Percentiles rank a stretch among this genome's conserved stretches.
Evolutionary conservation across 2,888 invertebrate species (phyloP).

Genomic region (Chalcis sispes): DNA sequence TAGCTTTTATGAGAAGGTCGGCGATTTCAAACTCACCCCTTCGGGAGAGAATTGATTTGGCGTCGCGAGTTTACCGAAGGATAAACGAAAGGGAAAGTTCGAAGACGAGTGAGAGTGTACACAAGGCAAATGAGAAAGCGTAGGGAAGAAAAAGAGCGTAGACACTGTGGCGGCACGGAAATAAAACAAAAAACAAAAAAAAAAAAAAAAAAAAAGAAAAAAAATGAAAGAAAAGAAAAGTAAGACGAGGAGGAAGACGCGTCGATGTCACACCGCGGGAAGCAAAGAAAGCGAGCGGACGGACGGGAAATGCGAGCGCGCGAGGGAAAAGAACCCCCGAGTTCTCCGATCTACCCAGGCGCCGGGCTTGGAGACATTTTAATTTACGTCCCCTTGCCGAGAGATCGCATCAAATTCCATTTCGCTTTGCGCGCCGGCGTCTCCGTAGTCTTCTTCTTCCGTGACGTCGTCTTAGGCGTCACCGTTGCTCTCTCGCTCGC

Average conservation of each 20-base stretch:
- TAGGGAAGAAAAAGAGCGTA: too few relatives aligned
- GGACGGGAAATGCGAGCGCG: conserved; percentile 20
- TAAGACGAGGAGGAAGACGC: neutral
- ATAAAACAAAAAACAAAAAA: neutral
- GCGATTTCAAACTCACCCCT: conserved; percentile 61
- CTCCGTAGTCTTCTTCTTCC: too few relatives aligned
- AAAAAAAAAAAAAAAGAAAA: neutral
- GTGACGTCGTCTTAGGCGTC: conserved; percentile 30
- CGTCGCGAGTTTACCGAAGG: conserved; percentile 37
- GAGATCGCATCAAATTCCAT: conserved; percentile 66
- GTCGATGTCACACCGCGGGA: too few relatives aligned
- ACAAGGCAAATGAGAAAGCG: conserved; percentile 27
- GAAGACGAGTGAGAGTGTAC: conserved; percentile 13
- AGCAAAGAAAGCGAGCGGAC: conserved; percentile 5
- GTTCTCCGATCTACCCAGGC: conserved; percentile 54
- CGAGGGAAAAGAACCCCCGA: conserved; percentile 41
- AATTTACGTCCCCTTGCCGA: conserved; percentile 67
- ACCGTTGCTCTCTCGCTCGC: neutral
- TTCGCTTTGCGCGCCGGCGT: conserved; percentile 56
- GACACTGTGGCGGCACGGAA: neutral
- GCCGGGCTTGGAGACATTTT: conserved; percentile 67
- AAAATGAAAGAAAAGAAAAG: conserved; percentile 2
- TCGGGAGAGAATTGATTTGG: conserved; percentile 66
- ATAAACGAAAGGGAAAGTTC: conserved; percentile 27
- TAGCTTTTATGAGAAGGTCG: conserved; percentile 9